Evolutionary conservation across 2,113 vertebrate species (phyloP).

Genomic region (Lepus americanus): DNA sequence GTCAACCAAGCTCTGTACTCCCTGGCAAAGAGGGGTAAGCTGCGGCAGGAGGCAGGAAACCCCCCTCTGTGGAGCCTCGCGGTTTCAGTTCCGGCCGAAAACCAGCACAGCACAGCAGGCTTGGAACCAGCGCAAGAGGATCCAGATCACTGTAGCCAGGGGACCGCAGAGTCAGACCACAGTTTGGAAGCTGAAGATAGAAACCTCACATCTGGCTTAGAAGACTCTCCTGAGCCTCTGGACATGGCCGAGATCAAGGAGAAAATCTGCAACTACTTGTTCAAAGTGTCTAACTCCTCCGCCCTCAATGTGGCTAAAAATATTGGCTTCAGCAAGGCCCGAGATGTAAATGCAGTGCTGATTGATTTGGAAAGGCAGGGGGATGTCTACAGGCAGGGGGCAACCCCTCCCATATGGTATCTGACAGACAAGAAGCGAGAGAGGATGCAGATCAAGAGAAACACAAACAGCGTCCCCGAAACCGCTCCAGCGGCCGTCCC

Average conservation of each 20-base stretch:
- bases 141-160: background rate
- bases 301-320: constrained; percentile 93
- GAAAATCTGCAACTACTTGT: constrained; percentile 91
- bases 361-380: constrained; percentile 93
- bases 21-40: constrained; percentile 84
- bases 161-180: accelerated
- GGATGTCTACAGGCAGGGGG: constrained; percentile 87
- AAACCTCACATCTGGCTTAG: accelerated
- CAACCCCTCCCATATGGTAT: constrained; percentile 89
- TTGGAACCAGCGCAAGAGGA: no score
- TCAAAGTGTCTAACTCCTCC: constrained; percentile 84
- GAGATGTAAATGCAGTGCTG: constrained; percentile 91
- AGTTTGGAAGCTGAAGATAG: constrained; percentile 29
- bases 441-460: constrained; percentile 91
- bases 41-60: constrained; percentile 75
- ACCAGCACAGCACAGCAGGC: background rate
- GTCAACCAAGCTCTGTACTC: constrained; percentile 92
- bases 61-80: constrained; percentile 91
- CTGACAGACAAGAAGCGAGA: constrained; percentile 91
- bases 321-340: constrained; percentile 89
- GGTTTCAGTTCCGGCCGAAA: accelerated
- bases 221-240: constrained; percentile 53
- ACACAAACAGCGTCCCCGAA: accelerated
- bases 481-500: background rate
- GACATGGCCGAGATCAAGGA: constrained; percentile 92